Base-by-base conservation (phyloP, 2,113 vertebrate species). In the Atlantisia rogersi region DNA sequence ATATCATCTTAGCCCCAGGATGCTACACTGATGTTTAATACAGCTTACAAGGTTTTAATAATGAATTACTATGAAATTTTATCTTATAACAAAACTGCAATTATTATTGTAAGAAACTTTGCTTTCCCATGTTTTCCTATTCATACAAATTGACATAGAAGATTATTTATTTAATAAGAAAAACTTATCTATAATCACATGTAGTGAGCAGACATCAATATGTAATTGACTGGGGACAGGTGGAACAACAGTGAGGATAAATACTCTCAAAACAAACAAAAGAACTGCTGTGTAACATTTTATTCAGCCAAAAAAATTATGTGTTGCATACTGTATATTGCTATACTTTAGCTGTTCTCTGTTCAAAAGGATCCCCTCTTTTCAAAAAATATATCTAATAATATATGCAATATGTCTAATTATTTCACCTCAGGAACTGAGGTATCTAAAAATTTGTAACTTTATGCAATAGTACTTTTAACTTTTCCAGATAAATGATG, bases 191-290 rank as follows among this genome's bases (percentile, higher is more conserved):
- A 44, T 37, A 62, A 69, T 20, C 22, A 81, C 16, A 39, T 6
- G 9, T 11, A 71, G 11, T 1, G 1, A 39, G 12, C 40, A 84
- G 37, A 63, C 35, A 67, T 31, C 29, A 65, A 12, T 29, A 71
- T 2, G 4, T 22, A 86, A 73, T 3, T 0, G 2, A 55, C 20
- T 55, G 58, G 22, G 7, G 11, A 95, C n/a, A 0, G 1, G 17
- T 5, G 9, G 21, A 82, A 48, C 8, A 46, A 46, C 46, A 85
- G 28, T 16, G 28, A 91, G 6, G 15, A 92, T 1, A 48, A 39
- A 82, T 31, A 69, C 2, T 55, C 25, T 35, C 78, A 21, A 82
- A 60, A 83, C 13, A 79, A 79, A 75, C 3, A 2, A 5, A 78
- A 67, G 22, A 81, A 90, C 12, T 50, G 25, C 1, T n/a, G 28